A percentile compares a stretch with the other conserved stretches of the same genome.
Conservation (phyloP, 2,797 vertebrate genomes). For the Kryptopterus vitreolus region DNA sequence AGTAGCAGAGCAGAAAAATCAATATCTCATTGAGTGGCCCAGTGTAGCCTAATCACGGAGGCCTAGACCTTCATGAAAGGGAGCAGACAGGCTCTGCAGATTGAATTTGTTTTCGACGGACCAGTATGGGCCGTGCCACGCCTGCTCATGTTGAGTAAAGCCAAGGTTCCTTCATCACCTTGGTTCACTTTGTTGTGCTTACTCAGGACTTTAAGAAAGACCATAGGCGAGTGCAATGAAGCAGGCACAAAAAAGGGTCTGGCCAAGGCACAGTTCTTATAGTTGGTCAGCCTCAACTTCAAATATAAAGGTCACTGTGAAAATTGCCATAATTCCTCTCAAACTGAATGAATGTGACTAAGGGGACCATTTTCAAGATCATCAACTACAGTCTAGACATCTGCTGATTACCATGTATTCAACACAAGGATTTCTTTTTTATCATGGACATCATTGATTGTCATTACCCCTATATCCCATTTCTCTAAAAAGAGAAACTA, state of each 20-base stretch:
- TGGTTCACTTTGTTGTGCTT: constrained; percentile 75
- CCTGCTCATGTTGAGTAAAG: constrained; percentile 64
- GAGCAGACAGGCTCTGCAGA: constrained; percentile 70
- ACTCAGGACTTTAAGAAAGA: constrained; percentile 45
- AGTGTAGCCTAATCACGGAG: constrained; percentile 72
- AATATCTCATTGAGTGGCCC: constrained; percentile 75
- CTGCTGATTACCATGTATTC: not conserved
- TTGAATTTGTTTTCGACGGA: constrained; percentile 60
- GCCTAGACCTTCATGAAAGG: constrained; percentile 67
- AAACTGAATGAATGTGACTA: not conserved
- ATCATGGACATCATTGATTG: not conserved
- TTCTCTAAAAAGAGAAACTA: not conserved
- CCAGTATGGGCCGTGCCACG: constrained; percentile 63
- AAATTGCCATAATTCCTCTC: not conserved
- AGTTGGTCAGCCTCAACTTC: constrained; percentile 11
- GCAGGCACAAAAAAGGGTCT: constrained; percentile 34
- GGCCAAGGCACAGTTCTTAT: constrained; percentile 39
- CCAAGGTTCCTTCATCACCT: constrained; percentile 69
- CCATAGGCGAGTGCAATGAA: constrained; percentile 24
- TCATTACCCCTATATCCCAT: constrained; percentile 3
- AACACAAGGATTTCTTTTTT: not conserved
- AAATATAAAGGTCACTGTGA: not conserved
- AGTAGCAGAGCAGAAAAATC: constrained; percentile 74
- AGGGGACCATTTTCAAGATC: not conserved
- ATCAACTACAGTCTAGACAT: constrained; percentile 12